Base-by-base conservation (phyloP, 2,113 vertebrate species). In the Cebus imitator region DNA sequence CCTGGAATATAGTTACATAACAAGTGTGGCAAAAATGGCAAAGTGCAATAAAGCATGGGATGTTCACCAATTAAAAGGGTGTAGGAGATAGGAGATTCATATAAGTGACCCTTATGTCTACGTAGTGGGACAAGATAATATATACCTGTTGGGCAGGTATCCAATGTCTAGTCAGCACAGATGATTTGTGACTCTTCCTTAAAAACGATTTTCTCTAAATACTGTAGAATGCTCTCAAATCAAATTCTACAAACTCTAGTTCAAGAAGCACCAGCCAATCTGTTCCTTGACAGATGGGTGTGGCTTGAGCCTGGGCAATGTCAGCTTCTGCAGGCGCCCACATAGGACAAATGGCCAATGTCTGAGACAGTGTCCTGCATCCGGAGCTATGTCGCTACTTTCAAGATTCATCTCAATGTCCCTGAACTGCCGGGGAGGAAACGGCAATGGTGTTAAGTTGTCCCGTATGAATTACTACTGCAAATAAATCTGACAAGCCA, bases 401-500 rank as follows among this genome's bases (percentile, higher is more conserved):
- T 52, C 95, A 89, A 72, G 95, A 93, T 94, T 87, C 97, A 95
- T 97, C 96, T 96, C 87, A 10, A 37, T 61, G 82, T 94, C 95
- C 79, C 81, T 68, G 88, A 95, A 68, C 0, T 17, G 78, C 80
- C 55, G 64, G 86, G 58, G 18, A 96, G 97, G 96, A 27, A 88
- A 48, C 78, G 37, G 85, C 95, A 68, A 58, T 32, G 79, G 96
- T 30, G 90, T 64, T 0, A 23, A 87, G 55, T 80, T 95, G 98
- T 82, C 95, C 94, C 84, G 20, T 32, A 0, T 97, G 97, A 98
- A 96, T 87, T 76, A 91, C 43, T 12, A 93, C 97, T 43, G 35
- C 94, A 78, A 95, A 97, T 96, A 97, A 98, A 97, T 73, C 72
- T 96, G 98, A 88, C 97, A 90, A 32, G 93, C 64, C 93, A 84